Evolutionary conservation across 2,888 invertebrate genomes (phyloP), one percentile per base, ranked within the genome.

Genomic region (Dione vanillae): DNA sequence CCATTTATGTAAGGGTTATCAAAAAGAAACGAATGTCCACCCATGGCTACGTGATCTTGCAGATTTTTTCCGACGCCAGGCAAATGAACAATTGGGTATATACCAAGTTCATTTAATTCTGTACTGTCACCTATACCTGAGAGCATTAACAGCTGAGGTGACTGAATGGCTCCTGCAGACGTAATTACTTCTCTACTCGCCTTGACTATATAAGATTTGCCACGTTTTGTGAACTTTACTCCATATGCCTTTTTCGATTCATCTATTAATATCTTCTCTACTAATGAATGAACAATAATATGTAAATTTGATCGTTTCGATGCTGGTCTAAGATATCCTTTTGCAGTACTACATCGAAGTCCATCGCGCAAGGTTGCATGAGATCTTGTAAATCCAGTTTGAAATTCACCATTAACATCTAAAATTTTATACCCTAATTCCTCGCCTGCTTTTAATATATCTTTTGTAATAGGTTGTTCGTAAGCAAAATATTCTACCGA

Each of bases 61-160:
- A 98, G 89, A 87, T 98, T 98, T 74, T 92, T 85, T 0, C 98
- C 98, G 0, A 98, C 97, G 0, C 97, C 97, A 14, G 95, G 95
- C 10, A 94, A 88, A 83, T 96, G 85, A 0, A 90, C 90, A 20
- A 96, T 84, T 0, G 96, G 92, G 20, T 94, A 90, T 56, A 96
- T 95, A 0, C 94, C 94, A 35, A 95, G 79, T 56, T 95, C 92
- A 65, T 91, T 85, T 5, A 97, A 89, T 80, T 97, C 95, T 10
- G 94, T 87, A 6, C 88, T 88, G 0, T 96, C 96, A 5, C 97
- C 97, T 12, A 98, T 94, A 0, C 98, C 98, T 0, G 97, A 97
- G 52, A 98, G 83, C 97, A 98, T 97, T 43, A 98, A 91, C 19
- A 98, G 80, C 82, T 98, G 98, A 0, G 98, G 97, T 2, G 97